Evolutionary conservation across 2,888 invertebrate species (phyloP).

Genomic region (Melanophora roralis): DNA sequence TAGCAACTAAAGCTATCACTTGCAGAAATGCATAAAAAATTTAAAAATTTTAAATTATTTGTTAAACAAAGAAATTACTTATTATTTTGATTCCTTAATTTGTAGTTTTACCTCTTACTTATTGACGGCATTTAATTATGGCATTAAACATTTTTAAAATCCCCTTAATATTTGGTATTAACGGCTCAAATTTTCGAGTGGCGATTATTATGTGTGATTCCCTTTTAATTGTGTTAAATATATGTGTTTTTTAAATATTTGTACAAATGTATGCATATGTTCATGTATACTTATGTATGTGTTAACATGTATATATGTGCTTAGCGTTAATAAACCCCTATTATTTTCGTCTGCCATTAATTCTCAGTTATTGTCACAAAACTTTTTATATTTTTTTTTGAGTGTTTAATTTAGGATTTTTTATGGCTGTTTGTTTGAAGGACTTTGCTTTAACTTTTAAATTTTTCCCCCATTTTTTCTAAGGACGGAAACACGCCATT

Average conservation of each 20-base stretch:
- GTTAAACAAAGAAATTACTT: too few relatives aligned
- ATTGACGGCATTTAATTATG: too few relatives aligned
- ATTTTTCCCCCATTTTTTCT: neutral
- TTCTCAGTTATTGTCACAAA: slow-evolving; percentile 53
- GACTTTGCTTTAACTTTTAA: neutral
- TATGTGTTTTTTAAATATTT: neutral
- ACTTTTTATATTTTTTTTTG: slow-evolving; percentile 13
- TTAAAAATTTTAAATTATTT: slow-evolving; percentile 39
- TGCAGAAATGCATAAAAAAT: neutral
- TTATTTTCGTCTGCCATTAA: slow-evolving; percentile 43
- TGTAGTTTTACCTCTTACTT: too few relatives aligned
- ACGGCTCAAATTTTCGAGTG: slow-evolving; percentile 46
- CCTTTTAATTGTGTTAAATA: neutral
- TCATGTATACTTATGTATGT: too few relatives aligned
- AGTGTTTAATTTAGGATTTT: neutral
- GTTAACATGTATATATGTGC: too few relatives aligned
- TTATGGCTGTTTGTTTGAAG: slow-evolving; percentile 4
- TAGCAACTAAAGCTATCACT: slow-evolving; percentile 34
- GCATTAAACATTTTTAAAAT: neutral
- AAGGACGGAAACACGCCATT: slow-evolving; percentile 51
- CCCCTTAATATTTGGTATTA: neutral
- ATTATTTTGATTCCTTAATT: too few relatives aligned
- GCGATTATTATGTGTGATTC: slow-evolving; percentile 13
- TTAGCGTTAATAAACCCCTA: slow-evolving; percentile 5
- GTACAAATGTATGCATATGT: too few relatives aligned